Evolutionary conservation across 1,140 invertebrate genomes (phyloP).

Genomic region (Ostrea denselamellosa): DNA sequence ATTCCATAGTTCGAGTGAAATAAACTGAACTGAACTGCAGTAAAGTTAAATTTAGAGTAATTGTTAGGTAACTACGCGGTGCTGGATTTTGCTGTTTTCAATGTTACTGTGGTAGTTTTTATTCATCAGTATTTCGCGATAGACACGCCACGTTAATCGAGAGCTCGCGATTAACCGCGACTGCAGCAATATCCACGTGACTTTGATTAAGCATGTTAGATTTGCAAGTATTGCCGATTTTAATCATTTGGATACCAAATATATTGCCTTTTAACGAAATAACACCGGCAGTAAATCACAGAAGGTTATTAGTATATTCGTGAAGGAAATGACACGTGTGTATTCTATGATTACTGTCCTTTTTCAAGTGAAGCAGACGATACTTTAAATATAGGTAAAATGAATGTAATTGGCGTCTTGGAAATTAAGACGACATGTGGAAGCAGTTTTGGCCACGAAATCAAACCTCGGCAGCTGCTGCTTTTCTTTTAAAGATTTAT

Average conservation of each 20-base stretch:
- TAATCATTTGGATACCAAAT: not conserved
- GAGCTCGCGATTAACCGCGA: not conserved
- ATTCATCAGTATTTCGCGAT: too few species aligned
- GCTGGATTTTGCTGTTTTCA: too few species aligned
- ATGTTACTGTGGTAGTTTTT: too few species aligned
- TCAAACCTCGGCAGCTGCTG: not conserved
- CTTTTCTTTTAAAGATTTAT: not conserved
- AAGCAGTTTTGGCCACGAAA: not conserved
- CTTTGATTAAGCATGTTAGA: not conserved
- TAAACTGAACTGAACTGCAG: too few species aligned
- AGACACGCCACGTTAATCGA: too few species aligned
- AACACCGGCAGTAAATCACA: too few species aligned
- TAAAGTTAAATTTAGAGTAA: too few species aligned
- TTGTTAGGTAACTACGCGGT: too few species aligned
- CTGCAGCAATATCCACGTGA: not conserved
- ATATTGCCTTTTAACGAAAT: not conserved
- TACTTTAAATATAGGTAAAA: not conserved
- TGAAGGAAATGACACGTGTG: too few species aligned
- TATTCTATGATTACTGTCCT: too few species aligned
- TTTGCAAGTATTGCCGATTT: constrained; percentile 4
- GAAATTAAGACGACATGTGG: not conserved
- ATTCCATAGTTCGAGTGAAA: too few species aligned
- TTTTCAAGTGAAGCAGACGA: not conserved
- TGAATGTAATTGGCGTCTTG: not conserved
- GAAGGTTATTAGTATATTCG: too few species aligned